phyloP scores from a whole-genome alignment of 2,888 invertebrate genomes.

The Agrotis clavis region DNA sequence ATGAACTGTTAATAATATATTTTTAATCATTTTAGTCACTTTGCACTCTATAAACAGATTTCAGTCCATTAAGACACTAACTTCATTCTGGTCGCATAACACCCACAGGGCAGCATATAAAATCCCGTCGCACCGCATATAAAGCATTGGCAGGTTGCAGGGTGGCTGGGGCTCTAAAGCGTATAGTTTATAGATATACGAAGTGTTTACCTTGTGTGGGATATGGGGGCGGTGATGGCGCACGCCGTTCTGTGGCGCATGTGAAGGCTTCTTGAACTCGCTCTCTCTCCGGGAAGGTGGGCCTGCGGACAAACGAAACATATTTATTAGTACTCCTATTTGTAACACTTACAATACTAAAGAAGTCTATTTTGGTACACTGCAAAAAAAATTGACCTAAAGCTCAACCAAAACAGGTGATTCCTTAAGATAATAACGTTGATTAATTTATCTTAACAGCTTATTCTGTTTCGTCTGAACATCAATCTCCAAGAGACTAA shows the following conservation, averaged over 20 bases:
- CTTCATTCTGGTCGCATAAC: constrained; percentile 41
- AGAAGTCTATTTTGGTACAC: neutral
- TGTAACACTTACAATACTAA: neutral
- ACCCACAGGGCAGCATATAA: constrained; percentile 31
- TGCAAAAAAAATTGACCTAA: neutral
- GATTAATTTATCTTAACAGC: constrained; percentile 50
- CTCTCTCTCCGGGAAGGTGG: constrained; percentile 90
- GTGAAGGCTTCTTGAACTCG: constrained; percentile 92
- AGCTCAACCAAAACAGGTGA: neutral
- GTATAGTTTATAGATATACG: constrained; percentile 36
- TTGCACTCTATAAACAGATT: constrained; percentile 30
- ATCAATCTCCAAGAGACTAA: constrained; percentile 55
- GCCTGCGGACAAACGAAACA: constrained; percentile 78
- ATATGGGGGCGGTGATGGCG: constrained; percentile 85
- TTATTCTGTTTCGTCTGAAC: constrained; percentile 43
- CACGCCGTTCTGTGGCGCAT: constrained; percentile 87
- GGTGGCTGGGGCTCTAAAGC: constrained; percentile 38
- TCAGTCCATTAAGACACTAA: constrained; percentile 36
- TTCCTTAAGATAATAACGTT: constrained; percentile 18
- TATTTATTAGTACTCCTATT: constrained; percentile 22
- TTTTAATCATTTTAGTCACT: constrained; percentile 16
- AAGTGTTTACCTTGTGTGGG: constrained; percentile 81
- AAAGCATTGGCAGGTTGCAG: constrained; percentile 46
- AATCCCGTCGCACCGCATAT: constrained; percentile 42
- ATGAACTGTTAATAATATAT: neutral